Base-by-base conservation (phyloP, 2,888 invertebrate genomes). In the Leucozona laternaria region DNA sequence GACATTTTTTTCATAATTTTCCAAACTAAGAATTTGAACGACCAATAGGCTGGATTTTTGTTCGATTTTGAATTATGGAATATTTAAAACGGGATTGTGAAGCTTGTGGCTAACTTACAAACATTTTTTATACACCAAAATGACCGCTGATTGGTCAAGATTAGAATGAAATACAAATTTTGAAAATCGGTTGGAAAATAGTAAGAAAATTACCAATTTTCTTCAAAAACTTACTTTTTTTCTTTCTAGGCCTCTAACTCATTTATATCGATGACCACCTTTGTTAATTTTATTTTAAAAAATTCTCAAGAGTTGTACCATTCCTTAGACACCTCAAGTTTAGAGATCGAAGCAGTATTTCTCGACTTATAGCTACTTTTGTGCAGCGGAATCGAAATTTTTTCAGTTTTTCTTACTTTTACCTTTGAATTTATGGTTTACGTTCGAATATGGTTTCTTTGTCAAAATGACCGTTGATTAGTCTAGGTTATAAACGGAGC, bases 21-120 rank as follows among this genome's bases (percentile, higher is more conserved):
- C n/a, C n/a, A n/a, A n/a, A n/a, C n/a, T n/a, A n/a, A n/a, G n/a
- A n/a, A n/a, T n/a, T n/a, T n/a, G n/a, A n/a, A n/a, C n/a, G n/a
- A n/a, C n/a, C n/a, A n/a, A n/a, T n/a, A n/a, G n/a, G n/a, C n/a
- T n/a, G n/a, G n/a, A n/a, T n/a, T 43, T 43, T 43, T 17, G n/a
- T n/a, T 7, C 5, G 2, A 43, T 43, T n/a, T n/a, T n/a, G 6
- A 2, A 7, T 43, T 43, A 0, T 2, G 17, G 2, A 7, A 43
- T 5, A 2, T n/a, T n/a, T n/a, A n/a, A 43, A n/a, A 2, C n/a
- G 43, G 0, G 6, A 2, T n/a, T 7, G 0, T n/a, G n/a, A n/a
- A n/a, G n/a, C 43, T n/a, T 43, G n/a, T 43, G n/a, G 43, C 0
- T n/a, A 7, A 7, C 6, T 7, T n/a, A 43, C 5, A 15, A 4